Evolutionary conservation across 2,113 vertebrate species (phyloP).

Genomic region (Reinhardtius hippoglossoides): DNA sequence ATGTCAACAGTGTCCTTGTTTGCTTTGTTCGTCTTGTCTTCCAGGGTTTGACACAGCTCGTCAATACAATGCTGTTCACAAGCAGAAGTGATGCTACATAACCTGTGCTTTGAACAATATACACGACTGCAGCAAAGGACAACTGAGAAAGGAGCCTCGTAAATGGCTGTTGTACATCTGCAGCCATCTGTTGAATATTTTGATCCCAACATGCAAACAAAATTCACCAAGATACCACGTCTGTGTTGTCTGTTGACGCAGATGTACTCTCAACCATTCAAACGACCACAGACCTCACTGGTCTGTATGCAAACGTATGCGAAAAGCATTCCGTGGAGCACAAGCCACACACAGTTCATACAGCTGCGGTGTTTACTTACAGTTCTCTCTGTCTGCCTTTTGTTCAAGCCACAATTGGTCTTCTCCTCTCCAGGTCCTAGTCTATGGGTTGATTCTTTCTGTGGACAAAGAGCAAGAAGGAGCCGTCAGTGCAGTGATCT

Average conservation of each 20-base stretch:
- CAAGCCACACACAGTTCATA: slow-evolving; percentile 7
- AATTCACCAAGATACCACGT: neutral
- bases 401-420: slow-evolving; percentile 61
- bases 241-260: slow-evolving; percentile 2
- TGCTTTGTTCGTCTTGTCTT: no score
- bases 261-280: neutral
- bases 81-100: neutral
- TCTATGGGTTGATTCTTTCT: slow-evolving; percentile 51
- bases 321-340: neutral
- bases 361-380: slow-evolving; percentile 67
- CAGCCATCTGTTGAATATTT: slow-evolving; percentile 6
- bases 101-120: neutral
- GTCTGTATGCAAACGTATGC: slow-evolving; percentile 2
- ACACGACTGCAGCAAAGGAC: neutral
- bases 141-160: neutral
- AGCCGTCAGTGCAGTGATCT: slow-evolving; percentile 45
- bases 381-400: slow-evolving; percentile 66
- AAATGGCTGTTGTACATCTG: neutral
- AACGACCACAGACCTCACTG: slow-evolving; percentile 5
- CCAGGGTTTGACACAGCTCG: no score
- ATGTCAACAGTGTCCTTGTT: no score
- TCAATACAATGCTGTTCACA: neutral
- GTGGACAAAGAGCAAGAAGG: slow-evolving; percentile 46
- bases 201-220: neutral
- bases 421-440: slow-evolving; percentile 50